Evolutionary conservation across 2,113 vertebrate species (phyloP).

Genomic region (Tragelaphus buxtoni): DNA sequence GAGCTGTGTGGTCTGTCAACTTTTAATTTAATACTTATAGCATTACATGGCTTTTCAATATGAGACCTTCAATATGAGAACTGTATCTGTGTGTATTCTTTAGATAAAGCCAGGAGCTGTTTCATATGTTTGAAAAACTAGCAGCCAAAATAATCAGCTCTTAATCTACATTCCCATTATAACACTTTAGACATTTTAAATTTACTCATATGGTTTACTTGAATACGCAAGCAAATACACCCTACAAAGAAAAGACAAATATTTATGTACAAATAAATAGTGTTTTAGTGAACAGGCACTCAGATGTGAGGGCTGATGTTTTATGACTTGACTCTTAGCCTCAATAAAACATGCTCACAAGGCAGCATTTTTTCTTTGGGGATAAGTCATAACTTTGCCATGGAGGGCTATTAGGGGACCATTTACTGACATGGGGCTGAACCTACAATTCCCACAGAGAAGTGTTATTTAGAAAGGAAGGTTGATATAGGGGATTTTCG

Average conservation of each 20-base stretch:
- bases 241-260: constrained; percentile 64
- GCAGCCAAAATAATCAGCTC: constrained; percentile 64
- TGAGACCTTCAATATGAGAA: constrained; percentile 52
- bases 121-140: constrained; percentile 70
- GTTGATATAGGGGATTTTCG: constrained; percentile 35
- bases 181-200: constrained; percentile 50
- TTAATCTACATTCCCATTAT: constrained; percentile 65
- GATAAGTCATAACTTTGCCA: constrained; percentile 66
- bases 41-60: constrained; percentile 57
- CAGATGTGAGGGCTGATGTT: constrained; percentile 25
- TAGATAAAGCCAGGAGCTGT: constrained; percentile 68
- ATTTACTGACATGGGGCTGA: constrained; percentile 28
- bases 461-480: constrained; percentile 59
- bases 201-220: background rate
- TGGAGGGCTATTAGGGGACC: constrained; percentile 49
- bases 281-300: background rate
- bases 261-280: constrained; percentile 57
- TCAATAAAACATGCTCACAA: constrained; percentile 38
- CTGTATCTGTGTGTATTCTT: constrained; percentile 63
- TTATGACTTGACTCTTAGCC: constrained; percentile 55
- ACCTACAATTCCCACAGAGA: constrained; percentile 57
- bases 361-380: constrained; percentile 54
- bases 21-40: constrained; percentile 1
- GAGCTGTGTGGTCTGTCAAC: background rate
- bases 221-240: background rate